Percentiles rank a stretch among this genome's conserved stretches.
Evolutionary conservation across 2,797 vertebrate species (phyloP).

Genomic region (Cirrhinus molitorella): DNA sequence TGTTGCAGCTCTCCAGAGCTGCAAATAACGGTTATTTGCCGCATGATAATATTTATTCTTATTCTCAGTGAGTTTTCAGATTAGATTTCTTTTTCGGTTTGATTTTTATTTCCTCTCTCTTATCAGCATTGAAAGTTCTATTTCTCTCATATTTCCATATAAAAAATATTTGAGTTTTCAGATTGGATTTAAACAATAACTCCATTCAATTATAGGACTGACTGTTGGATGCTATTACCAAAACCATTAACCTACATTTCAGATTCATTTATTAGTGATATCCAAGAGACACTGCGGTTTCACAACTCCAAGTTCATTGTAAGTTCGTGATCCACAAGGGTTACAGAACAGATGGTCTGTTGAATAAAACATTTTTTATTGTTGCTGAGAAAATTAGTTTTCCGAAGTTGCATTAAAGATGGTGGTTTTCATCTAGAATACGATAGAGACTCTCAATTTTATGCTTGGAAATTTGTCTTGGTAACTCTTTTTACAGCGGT

Average conservation of each 20-base stretch:
- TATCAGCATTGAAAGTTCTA: background rate
- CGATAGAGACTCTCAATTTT: slow-evolving; percentile 1
- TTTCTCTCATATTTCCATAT: slow-evolving; percentile 21
- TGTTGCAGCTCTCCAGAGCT: slow-evolving; percentile 2
- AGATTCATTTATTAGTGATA: slow-evolving; percentile 6
- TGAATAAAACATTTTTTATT: slow-evolving; percentile 40
- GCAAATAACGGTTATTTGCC: slow-evolving; percentile 23
- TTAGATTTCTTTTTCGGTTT: slow-evolving; percentile 12
- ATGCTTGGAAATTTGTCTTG: slow-evolving; percentile 6
- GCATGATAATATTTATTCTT: slow-evolving; percentile 14
- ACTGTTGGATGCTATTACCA: slow-evolving; percentile 32
- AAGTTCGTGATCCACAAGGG: slow-evolving; percentile 10
- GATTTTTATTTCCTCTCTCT: slow-evolving; percentile 19
- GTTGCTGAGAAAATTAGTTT: slow-evolving; percentile 37
- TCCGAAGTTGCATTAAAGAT: slow-evolving; percentile 19
- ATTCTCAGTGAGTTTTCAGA: background rate
- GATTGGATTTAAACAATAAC: slow-evolving; percentile 33
- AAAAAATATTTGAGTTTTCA: slow-evolving; percentile 22
- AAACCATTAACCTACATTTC: slow-evolving; percentile 47
- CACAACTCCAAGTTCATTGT: slow-evolving; percentile 32
- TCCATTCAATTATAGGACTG: slow-evolving; percentile 34
- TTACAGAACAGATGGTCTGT: slow-evolving; percentile 3
- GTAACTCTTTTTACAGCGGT: slow-evolving; percentile 1
- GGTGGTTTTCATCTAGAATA: slow-evolving; percentile 13
- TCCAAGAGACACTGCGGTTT: slow-evolving; percentile 1